Evolutionary conservation across 2,888 invertebrate genomes (phyloP).

Genomic region (Cephus pulcher): DNA sequence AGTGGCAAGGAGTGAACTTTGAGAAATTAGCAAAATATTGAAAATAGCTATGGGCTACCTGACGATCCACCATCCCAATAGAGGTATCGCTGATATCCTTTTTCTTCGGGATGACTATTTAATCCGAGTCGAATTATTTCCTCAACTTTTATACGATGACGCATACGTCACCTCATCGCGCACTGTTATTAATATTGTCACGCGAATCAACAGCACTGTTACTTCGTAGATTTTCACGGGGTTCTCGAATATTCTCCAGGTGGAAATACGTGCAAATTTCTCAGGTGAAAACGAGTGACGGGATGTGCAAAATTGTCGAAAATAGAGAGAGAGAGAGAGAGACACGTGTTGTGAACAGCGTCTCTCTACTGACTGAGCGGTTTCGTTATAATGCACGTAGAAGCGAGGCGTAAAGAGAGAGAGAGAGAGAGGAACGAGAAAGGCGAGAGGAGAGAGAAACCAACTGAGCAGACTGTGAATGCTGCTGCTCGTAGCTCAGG

Average conservation of each 20-base stretch:
- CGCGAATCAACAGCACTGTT: neutral
- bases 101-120: neutral
- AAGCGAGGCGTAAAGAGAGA: conserved; percentile 32
- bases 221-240: neutral
- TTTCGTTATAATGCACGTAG: conserved; percentile 38
- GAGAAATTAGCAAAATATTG: neutral
- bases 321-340: conserved; percentile 21
- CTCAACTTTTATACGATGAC: neutral
- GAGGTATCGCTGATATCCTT: neutral
- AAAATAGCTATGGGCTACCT: neutral
- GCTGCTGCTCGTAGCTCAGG: conserved; percentile 2
- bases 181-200: neutral
- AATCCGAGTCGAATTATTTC: neutral
- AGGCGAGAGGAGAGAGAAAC: conserved; percentile 19
- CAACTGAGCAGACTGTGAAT: conserved; percentile 20
- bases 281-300: neutral
- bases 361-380: conserved; percentile 48
- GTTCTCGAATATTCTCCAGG: neutral
- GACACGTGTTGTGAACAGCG: conserved; percentile 41
- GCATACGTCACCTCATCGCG: neutral
- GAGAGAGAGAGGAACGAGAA: conserved; percentile 25
- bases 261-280: neutral
- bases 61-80: neutral
- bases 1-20: neutral
- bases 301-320: neutral